Evolutionary conservation across 2,113 vertebrate species (phyloP), one percentile per base, ranked within the genome.

Genomic region (Embiotoca jacksoni): DNA sequence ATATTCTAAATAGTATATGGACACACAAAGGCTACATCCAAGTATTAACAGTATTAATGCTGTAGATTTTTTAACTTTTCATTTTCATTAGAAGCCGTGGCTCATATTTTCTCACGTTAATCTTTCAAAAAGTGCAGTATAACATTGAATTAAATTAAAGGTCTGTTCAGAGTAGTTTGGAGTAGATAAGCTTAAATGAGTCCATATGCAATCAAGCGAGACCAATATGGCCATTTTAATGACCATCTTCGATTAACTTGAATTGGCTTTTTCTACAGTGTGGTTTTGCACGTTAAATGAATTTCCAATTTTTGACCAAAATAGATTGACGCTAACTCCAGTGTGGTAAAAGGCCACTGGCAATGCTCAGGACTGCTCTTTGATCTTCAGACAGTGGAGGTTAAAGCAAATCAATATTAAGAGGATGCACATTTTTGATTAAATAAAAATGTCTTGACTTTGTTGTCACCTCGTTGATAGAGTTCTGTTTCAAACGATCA

Each of bases 171-270:
- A 52, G 54, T 32, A 49, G 33, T 58, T 72, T 31, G 36, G 68
- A 73, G 32, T 76, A 65, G 62, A 70, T 72, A 33, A 54, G 16
- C 50, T 72, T 49, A 59, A 72, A 78, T 59, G 55, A 23, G 66
- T 31, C 80, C 65, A 56, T 55, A 80, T 60, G 68, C 78, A 64
- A 76, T 69, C 33, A 50, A 74, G 55, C 7, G 3, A 77, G 71
- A 69, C 72, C 23, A 69, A 77, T 70, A 65, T n/a, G 55, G 39
- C 5, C 23, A 8, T 54, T 75, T 70, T 77, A 87, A 74, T 74
- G 56, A 73, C 36, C 68, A 73, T 60, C 75, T 60, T 71, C 68
- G 35, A 72, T 78, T 23, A 63, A 53, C 35, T 32, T 61, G 50
- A 69, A 67, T n/a, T 13, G 7, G 32, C 31, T 39, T 44, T 35